Evolutionary conservation across 2,888 invertebrate genomes (phyloP).

Genomic region (Troides oblongomaculatus): DNA sequence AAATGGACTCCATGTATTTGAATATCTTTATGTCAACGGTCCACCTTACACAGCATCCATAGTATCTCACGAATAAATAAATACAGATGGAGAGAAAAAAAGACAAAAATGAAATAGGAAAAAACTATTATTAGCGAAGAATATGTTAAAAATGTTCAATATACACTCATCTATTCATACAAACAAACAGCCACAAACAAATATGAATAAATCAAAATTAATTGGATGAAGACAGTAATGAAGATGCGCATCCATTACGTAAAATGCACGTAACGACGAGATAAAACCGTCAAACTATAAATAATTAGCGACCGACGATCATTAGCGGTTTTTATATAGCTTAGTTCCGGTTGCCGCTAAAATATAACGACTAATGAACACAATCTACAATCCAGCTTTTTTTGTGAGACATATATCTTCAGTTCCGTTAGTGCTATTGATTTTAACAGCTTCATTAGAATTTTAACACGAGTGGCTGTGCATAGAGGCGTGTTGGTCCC

Average conservation of each 20-base stretch:
- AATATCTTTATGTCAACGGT: too few species aligned
- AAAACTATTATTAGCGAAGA: too few species aligned
- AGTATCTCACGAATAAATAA: too few species aligned
- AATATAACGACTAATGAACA: conserved; percentile 3
- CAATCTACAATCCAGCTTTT: conserved; percentile 13
- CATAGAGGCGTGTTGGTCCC: too few species aligned
- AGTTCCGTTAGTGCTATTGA: too few species aligned
- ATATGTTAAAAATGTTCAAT: not conserved
- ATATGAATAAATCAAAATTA: conserved; percentile 24
- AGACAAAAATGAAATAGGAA: too few species aligned
- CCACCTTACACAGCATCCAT: too few species aligned
- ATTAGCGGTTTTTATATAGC: conserved; percentile 22
- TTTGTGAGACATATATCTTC: too few species aligned
- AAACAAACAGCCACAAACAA: not conserved
- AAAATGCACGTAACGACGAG: conserved; percentile 17
- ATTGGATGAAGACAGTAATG: conserved; percentile 25
- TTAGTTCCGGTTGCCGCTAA: conserved; percentile 24
- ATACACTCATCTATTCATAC: conserved; percentile 8
- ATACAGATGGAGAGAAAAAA: too few species aligned
- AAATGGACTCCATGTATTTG: too few species aligned
- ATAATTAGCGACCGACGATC: conserved; percentile 19
- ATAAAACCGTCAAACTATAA: conserved; percentile 26
- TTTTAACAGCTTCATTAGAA: too few species aligned
- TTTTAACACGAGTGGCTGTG: too few species aligned
- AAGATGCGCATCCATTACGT: conserved; percentile 3